Evolutionary conservation across 1,140 invertebrate genomes (phyloP), one percentile per base, ranked within the genome.

Genomic region (Brachionus plicatilis): DNA sequence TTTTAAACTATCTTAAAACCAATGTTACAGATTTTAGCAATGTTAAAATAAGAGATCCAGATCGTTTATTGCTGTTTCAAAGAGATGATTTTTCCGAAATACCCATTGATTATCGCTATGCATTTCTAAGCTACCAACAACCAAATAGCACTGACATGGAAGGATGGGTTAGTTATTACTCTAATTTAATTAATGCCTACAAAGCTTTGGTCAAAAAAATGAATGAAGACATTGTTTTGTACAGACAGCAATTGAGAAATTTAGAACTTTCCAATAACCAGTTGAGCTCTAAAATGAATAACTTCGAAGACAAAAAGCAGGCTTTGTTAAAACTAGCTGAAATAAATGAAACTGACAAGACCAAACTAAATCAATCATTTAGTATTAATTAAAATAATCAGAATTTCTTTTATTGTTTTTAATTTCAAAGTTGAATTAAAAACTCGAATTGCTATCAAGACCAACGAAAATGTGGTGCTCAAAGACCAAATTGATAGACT

Each of bases 401-500:
- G 14, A 12, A 27, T 24, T 29, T 37, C 20, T 33, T 43, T 68
- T 43, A 33, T 37, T 29, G n/a, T 60, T 37, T 45, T 56, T 27
- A 2, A n/a, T 83, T 56, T 56, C 14, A 12, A 68, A 83, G 56
- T 83, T 68, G 80, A 83, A 72, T 33, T 83, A 53, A 68, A 72
- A 45, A 68, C 27, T 45, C 56, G 60, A 20, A 37, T 68, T 29
- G 29, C 60, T 14, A 60, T 68, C 43, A 83, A 68, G 12, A 83
- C 37, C n/a, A 83, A 83, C 37, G 56, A 83, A 82, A 82, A 82
- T 82, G 33, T 82, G 53, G 79, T 82, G 5, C 79, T 82, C 4
- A 56, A 82, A 82, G 79, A 82, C 24, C 79, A 82, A 60, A 17
- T 82, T n/a, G 53, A 60, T 29, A 14, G 79, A 47, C 50, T 82